Evolutionary conservation across 2,113 vertebrate species (phyloP).

Genomic region (Mesitornis unicolor): DNA sequence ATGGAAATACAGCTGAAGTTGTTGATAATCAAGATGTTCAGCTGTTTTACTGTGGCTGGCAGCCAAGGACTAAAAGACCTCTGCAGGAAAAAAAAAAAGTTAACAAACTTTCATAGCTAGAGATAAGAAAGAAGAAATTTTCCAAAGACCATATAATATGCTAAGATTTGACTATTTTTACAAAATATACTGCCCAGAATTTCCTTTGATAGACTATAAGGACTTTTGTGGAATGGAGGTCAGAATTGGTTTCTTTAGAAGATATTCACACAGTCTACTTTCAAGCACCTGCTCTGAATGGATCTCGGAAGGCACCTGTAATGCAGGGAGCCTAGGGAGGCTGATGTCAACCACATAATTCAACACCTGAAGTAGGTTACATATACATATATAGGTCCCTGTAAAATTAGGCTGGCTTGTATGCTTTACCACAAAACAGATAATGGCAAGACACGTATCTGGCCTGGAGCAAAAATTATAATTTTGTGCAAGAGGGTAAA

Average conservation of each 20-base stretch:
- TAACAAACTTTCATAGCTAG: neutral
- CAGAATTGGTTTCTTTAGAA: neutral
- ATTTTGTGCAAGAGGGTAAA: neutral
- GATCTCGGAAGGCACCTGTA: neutral
- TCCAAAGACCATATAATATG: neutral
- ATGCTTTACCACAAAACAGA: neutral
- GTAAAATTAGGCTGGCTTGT: neutral
- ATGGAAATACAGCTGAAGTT: conserved; percentile 42
- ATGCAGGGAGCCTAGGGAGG: neutral
- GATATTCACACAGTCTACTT: neutral
- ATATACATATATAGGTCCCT: neutral
- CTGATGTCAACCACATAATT: neutral
- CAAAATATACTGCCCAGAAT: neutral
- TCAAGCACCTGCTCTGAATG: neutral
- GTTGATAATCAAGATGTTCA: conserved; percentile 41
- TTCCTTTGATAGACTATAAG: neutral
- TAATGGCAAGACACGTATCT: neutral
- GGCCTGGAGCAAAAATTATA: neutral
- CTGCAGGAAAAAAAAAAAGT: neutral
- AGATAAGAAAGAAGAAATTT: neutral
- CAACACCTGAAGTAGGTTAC: neutral
- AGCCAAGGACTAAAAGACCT: conserved; percentile 7
- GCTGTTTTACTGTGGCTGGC: neutral
- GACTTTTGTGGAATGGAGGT: neutral
- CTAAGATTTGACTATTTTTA: neutral